These are phyloP conservation scores for Apamea monoglypha DNA, from an alignment of 2,888 invertebrate species.

Conservation along the genomic window DNA sequence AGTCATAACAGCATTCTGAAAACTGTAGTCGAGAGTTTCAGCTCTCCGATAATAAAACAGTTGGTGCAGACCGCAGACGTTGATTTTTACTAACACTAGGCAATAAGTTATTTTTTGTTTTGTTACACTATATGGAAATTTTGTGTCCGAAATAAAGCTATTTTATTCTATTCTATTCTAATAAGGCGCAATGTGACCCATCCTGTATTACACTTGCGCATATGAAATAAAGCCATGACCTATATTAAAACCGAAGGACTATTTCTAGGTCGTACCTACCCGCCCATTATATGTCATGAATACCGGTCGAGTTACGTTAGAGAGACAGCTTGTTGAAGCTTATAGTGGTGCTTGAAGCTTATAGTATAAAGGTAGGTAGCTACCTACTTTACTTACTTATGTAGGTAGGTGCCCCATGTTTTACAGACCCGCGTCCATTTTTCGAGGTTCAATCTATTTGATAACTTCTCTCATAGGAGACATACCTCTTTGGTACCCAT, in stretches of 20 bases:
- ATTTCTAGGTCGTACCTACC: slow-evolving; percentile 3
- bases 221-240: slow-evolving; percentile 2
- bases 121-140: too few relatives aligned
- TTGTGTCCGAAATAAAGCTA: too few relatives aligned
- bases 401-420: not conserved
- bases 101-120: too few relatives aligned
- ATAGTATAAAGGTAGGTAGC: not conserved
- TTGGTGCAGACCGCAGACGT: too few relatives aligned
- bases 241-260: slow-evolving; percentile 14
- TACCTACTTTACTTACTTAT: not conserved
- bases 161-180: too few relatives aligned
- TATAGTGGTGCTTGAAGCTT: not conserved
- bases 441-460: not conserved
- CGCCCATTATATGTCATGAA: not conserved
- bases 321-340: too few relatives aligned
- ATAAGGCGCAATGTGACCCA: not conserved
- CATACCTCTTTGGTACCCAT: not conserved
- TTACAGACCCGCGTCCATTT: too few relatives aligned
- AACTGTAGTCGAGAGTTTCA: too few relatives aligned
- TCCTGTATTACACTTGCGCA: not conserved
- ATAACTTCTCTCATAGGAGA: too few relatives aligned
- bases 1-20: too few relatives aligned
- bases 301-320: not conserved
- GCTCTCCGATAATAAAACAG: too few relatives aligned
- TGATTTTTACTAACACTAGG: too few relatives aligned